Percentiles rank a stretch among this genome's conserved stretches.
Evolutionary conservation across 2,113 vertebrate species (phyloP).

Genomic region (Cynocephalus volans): DNA sequence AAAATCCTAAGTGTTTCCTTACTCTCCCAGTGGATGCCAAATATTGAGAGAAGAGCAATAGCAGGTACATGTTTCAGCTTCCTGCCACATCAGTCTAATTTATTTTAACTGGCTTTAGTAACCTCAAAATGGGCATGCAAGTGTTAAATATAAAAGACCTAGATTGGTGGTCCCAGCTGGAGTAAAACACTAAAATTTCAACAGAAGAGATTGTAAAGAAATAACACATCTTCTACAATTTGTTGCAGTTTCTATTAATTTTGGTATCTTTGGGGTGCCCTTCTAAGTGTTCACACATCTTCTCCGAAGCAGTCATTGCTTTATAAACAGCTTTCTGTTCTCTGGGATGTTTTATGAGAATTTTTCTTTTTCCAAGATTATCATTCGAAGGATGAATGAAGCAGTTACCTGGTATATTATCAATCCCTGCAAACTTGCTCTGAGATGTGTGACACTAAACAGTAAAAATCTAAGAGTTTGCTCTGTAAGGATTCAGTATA

Average conservation of each 20-base stretch:
- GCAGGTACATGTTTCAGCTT: background rate
- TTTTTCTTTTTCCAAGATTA: background rate
- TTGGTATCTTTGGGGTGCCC: background rate
- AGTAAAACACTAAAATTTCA: background rate
- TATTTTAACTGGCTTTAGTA: background rate
- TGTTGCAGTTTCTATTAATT: background rate
- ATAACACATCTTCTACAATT: background rate
- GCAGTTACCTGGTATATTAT: background rate
- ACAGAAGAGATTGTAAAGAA: background rate
- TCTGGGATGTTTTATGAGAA: background rate
- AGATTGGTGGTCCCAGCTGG: background rate
- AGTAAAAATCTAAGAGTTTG: background rate
- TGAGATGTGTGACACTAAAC: background rate
- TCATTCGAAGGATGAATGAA: background rate
- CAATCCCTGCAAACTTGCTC: background rate
- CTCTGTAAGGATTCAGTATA: background rate
- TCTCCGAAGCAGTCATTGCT: background rate
- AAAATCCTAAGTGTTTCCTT: background rate
- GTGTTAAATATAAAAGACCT: background rate
- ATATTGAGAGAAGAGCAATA: accelerated
- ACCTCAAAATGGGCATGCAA: background rate
- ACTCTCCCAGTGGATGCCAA: accelerated
- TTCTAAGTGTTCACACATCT: background rate
- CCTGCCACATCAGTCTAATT: accelerated
- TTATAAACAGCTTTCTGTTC: background rate